Percentiles rank a stretch among this genome's conserved stretches.
These are phyloP conservation scores for Maniola hyperantus DNA, from an alignment of 2,888 invertebrate genomes.

Conservation along the genomic window DNA sequence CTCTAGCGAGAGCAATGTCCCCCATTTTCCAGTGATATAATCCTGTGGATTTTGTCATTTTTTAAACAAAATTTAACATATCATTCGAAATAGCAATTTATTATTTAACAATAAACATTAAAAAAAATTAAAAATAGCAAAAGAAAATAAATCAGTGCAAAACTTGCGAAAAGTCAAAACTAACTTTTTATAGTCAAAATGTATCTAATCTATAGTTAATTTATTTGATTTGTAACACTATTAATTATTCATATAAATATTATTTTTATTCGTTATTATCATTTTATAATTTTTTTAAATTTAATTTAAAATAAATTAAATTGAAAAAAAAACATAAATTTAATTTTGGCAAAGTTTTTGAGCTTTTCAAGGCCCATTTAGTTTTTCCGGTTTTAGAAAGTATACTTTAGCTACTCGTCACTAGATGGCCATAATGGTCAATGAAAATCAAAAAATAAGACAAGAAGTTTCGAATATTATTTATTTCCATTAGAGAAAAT, in stretches of 20 bases:
- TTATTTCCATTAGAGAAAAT: no score
- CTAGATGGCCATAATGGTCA: slow-evolving; percentile 31
- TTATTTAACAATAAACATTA: neutral
- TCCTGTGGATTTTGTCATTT: slow-evolving; percentile 35
- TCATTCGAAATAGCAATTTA: neutral
- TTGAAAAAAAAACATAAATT: neutral
- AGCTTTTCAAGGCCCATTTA: neutral
- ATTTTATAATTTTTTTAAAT: no score
- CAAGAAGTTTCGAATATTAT: no score
- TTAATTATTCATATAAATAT: no score
- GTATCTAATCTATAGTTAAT: no score
- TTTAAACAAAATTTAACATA: neutral
- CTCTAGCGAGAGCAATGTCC: slow-evolving; percentile 67
- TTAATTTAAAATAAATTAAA: neutral
- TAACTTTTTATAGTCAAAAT: neutral
- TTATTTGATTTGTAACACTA: neutral
- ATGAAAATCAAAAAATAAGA: neutral
- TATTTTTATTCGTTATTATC: no score
- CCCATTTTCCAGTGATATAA: slow-evolving; percentile 74
- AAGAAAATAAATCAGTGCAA: neutral
- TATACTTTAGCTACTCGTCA: slow-evolving; percentile 22
- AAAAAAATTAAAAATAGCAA: neutral
- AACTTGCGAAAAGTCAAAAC: neutral
- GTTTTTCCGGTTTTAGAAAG: slow-evolving; percentile 1
- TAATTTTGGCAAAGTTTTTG: neutral